Evolutionary conservation across 1,140 invertebrate genomes (phyloP).

Genomic region (Globodera ellingtonae): DNA sequence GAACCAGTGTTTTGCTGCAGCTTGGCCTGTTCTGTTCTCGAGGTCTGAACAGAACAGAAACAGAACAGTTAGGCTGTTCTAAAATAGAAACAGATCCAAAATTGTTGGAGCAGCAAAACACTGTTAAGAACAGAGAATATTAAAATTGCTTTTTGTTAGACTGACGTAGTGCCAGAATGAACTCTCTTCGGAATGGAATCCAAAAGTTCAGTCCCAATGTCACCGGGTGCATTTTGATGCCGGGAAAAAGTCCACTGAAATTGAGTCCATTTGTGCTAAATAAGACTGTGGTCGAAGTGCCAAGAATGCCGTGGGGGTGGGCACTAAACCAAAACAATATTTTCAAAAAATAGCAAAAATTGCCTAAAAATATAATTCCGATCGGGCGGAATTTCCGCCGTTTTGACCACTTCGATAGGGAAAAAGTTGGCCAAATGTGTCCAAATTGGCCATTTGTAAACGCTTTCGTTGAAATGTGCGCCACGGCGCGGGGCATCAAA

Average conservation of each 20-base stretch:
- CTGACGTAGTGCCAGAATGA: conserved; percentile 63
- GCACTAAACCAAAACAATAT: conserved; percentile 48
- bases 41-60: too few species aligned
- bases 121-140: too few species aligned
- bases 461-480: conserved; percentile 9
- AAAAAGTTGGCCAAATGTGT: conserved; percentile 66
- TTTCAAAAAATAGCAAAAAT: background rate
- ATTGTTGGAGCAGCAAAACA: too few species aligned
- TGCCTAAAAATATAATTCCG: conserved; percentile 68
- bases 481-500: conserved; percentile 3
- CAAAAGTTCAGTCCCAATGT: conserved; percentile 80
- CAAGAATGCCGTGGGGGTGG: conserved; percentile 79
- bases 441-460: conserved; percentile 36
- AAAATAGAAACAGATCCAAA: too few species aligned
- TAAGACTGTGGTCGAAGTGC: conserved; percentile 15
- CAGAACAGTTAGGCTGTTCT: too few species aligned
- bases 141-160: background rate
- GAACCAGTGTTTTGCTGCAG: too few species aligned
- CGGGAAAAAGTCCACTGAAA: conserved; percentile 77
- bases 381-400: conserved; percentile 66
- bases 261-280: conserved; percentile 78
- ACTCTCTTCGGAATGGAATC: conserved; percentile 80
- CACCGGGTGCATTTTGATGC: conserved; percentile 74
- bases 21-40: too few species aligned
- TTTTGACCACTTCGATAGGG: conserved; percentile 67